phyloP scores from a whole-genome alignment of 1,140 invertebrate species.

The Glomeris maerens region DNA sequence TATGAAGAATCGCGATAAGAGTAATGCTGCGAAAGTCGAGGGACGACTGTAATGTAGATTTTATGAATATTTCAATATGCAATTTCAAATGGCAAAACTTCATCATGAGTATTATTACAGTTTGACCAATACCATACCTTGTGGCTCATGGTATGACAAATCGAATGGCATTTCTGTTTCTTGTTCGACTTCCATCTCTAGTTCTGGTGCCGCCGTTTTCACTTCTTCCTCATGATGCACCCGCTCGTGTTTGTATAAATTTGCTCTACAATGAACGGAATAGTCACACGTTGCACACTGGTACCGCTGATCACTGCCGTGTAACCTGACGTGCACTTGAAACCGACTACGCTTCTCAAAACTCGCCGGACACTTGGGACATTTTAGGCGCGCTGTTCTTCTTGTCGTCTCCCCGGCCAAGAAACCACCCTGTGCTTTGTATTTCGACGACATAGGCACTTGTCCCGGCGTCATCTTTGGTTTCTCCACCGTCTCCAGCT shows the following conservation, averaged over 20 bases:
- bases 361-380: slow-evolving; percentile 70
- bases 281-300: slow-evolving; percentile 75
- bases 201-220: background rate
- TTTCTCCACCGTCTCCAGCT: slow-evolving; percentile 5
- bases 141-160: no score
- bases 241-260: slow-evolving; percentile 60
- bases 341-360: slow-evolving; percentile 76
- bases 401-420: background rate
- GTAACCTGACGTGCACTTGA: slow-evolving; percentile 62
- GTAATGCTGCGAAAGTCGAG: no score
- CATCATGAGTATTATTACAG: no score
- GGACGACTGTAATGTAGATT: no score
- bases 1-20: no score
- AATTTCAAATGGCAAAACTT: no score
- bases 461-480: slow-evolving; percentile 5
- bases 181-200: no score
- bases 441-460: background rate
- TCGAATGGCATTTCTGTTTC: no score
- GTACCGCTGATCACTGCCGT: slow-evolving; percentile 67
- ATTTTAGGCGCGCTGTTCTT: slow-evolving; percentile 62
- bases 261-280: slow-evolving; percentile 69
- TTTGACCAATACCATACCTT: no score
- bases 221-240: slow-evolving; percentile 38
- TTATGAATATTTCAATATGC: no score
- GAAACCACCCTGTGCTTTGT: background rate